Conservation (phyloP, 2,113 vertebrate genomes). For the Rhabdornis inornatus region DNA sequence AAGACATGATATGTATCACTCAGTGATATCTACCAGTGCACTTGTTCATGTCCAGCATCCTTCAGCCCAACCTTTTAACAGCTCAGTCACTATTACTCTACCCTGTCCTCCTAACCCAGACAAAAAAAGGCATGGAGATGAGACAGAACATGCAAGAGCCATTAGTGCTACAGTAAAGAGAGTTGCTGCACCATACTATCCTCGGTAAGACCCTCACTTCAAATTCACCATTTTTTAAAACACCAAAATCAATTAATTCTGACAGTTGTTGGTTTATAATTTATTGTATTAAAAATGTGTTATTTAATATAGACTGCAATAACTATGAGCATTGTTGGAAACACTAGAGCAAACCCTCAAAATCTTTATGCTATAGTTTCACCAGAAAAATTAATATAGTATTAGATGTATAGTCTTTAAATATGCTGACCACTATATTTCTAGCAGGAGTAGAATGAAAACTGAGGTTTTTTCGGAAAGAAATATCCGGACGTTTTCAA, state of each 20-base stretch:
- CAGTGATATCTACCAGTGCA: constrained; percentile 78
- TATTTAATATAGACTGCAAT: not conserved
- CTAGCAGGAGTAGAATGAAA: not conserved
- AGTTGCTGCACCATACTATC: not conserved
- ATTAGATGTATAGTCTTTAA: not conserved
- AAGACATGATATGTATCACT: constrained; percentile 70
- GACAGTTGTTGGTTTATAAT: not conserved
- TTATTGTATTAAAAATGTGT: not conserved
- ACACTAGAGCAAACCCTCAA: not conserved
- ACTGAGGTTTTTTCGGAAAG: not conserved
- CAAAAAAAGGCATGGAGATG: constrained; percentile 62
- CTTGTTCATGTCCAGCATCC: constrained; percentile 79
- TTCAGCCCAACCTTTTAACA: constrained; percentile 73
- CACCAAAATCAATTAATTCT: not conserved
- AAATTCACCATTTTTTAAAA: not conserved
- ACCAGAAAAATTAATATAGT: not conserved
- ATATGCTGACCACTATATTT: not conserved
- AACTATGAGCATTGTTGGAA: not conserved
- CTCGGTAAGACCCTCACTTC: constrained; percentile 32
- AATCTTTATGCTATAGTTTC: not conserved
- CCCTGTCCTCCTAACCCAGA: constrained; percentile 81
- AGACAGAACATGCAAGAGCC: constrained; percentile 40
- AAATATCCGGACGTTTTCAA: not conserved
- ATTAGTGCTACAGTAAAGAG: constrained; percentile 16
- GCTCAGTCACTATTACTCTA: constrained; percentile 73